Conservation (phyloP, 1,140 invertebrate genomes). For the Caenorhabditis tropicalis region DNA sequence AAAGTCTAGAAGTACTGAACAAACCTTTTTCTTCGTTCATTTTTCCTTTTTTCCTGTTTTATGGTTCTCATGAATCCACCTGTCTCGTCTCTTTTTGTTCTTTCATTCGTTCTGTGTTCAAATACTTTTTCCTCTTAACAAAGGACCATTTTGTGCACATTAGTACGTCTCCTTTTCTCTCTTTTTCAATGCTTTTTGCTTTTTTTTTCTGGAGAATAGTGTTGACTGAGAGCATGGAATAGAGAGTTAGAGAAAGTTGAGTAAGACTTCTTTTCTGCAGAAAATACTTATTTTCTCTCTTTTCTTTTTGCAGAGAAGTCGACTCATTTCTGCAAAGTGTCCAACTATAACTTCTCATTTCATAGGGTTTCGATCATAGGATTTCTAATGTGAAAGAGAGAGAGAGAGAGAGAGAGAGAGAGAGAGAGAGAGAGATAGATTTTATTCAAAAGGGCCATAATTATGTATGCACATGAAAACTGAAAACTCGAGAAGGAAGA, state of each 20-base stretch:
- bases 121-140: not conserved
- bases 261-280: not conserved
- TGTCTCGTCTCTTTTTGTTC: not conserved
- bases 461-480: conserved; percentile 33
- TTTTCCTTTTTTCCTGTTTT: not conserved
- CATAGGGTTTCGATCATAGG: not conserved
- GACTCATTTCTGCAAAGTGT: not conserved
- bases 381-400: not conserved
- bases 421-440: not conserved
- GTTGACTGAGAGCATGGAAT: not conserved
- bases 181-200: not conserved
- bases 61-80: too few species aligned
- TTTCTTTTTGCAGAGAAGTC: conserved; percentile 9
- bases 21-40: not conserved
- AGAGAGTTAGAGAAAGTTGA: conserved; percentile 23
- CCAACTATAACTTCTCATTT: not conserved
- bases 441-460: conserved; percentile 36
- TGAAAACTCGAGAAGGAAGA: not conserved
- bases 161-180: conserved; percentile 2
- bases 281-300: not conserved
- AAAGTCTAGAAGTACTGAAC: too few species aligned
- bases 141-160: conserved; percentile 16
- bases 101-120: not conserved
- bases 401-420: not conserved
- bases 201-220: not conserved